Conservation (phyloP, 2,113 vertebrate genomes). For the Elephantulus edwardii region DNA sequence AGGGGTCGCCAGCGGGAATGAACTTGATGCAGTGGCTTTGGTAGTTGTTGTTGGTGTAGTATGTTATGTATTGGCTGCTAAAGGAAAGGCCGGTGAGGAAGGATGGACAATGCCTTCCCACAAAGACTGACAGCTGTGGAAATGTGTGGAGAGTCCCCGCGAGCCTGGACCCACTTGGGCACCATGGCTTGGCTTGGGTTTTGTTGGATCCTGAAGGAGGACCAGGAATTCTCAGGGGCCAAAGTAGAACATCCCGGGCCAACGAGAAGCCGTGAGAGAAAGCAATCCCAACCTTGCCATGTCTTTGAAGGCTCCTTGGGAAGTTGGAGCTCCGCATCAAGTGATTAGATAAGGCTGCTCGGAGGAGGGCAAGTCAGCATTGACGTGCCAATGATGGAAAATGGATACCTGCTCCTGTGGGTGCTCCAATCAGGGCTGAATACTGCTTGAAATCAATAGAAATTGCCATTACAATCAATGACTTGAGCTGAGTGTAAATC, state of each 20-base stretch:
- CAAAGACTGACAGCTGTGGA: no score
- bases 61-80: no score
- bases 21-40: neutral
- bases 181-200: no score
- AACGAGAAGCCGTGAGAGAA: neutral
- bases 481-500: slow-evolving; percentile 57
- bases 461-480: slow-evolving; percentile 70
- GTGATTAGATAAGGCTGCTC: neutral
- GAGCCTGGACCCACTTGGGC: no score
- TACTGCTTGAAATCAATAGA: slow-evolving; percentile 59
- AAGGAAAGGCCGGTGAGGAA: no score
- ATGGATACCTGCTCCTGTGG: slow-evolving; percentile 10
- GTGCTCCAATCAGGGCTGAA: slow-evolving; percentile 44
- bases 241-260: neutral
- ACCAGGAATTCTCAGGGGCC: neutral
- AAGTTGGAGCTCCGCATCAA: slow-evolving; percentile 20
- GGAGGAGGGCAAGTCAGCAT: neutral
- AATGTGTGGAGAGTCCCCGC: no score
- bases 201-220: neutral
- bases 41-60: neutral
- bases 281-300: neutral
- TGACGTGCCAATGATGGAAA: slow-evolving; percentile 52
- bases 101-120: no score
- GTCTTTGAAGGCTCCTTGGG: neutral
- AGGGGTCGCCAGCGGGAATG: neutral